A percentile compares a stretch with the other conserved stretches of the same genome.
These are phyloP conservation scores for Epistrophe eligans DNA, from an alignment of 2,888 invertebrate species.

Conservation along the genomic window DNA sequence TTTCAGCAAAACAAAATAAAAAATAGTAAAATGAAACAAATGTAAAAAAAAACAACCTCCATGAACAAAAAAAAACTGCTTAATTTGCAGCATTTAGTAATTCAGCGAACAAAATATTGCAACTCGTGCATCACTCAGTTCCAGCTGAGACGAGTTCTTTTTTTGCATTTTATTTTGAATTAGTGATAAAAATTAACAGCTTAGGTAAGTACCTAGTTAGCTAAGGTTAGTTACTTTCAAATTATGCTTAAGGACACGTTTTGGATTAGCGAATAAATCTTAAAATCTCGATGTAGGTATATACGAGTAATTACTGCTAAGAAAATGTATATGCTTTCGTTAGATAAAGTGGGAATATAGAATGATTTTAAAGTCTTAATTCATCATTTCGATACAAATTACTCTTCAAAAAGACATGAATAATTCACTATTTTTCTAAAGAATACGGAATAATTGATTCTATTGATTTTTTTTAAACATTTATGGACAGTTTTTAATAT, in stretches of 20 bases:
- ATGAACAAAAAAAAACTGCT: neutral
- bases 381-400: too few species aligned
- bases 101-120: neutral
- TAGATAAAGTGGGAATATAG: too few species aligned
- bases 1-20: conserved; percentile 14
- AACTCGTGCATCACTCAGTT: neutral
- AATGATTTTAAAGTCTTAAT: too few species aligned
- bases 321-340: too few species aligned
- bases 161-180: neutral
- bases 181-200: neutral
- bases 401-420: too few species aligned
- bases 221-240: neutral
- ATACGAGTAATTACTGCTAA: too few species aligned
- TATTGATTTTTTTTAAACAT: too few species aligned
- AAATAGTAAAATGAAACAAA: conserved; percentile 1
- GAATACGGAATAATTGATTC: too few species aligned
- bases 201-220: conserved; percentile 1
- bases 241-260: neutral
- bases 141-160: neutral
- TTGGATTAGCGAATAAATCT: neutral
- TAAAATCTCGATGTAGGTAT: too few species aligned
- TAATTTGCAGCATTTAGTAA: neutral
- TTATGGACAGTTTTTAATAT: too few species aligned
- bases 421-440: too few species aligned
- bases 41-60: neutral